A percentile compares a stretch with the other conserved stretches of the same genome.
Conservation (phyloP, 2,888 invertebrate species). For the Thereva unica region DNA sequence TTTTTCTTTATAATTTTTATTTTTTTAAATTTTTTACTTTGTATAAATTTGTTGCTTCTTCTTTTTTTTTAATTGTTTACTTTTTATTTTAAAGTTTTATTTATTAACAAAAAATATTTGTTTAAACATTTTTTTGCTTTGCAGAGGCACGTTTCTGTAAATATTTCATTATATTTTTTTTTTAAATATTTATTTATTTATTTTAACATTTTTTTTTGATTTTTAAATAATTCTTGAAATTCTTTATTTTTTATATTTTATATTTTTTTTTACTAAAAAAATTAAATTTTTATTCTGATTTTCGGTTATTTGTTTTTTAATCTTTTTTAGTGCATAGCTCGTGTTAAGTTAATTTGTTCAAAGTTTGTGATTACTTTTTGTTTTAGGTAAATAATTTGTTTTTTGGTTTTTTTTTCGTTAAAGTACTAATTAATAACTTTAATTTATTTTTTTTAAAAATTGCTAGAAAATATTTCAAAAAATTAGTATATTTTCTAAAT, state of each 20-base stretch:
- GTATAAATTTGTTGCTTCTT: slow-evolving; percentile 34
- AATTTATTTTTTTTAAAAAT: no score
- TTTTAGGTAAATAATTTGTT: slow-evolving; percentile 9
- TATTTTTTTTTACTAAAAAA: background rate
- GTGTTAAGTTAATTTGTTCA: slow-evolving; percentile 1
- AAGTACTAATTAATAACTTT: background rate
- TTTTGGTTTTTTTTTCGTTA: slow-evolving; percentile 1
- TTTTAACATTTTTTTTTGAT: slow-evolving; percentile 10
- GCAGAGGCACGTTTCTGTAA: slow-evolving; percentile 36
- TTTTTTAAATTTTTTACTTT: slow-evolving; percentile 34
- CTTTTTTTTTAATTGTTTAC: slow-evolving; percentile 17
- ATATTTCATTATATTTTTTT: no score
- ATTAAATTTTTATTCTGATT: no score
- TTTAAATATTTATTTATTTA: slow-evolving; percentile 22
- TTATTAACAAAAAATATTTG: slow-evolving; percentile 14
- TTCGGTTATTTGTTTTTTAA: background rate
- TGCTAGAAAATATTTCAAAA: no score
- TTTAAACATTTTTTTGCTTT: slow-evolving; percentile 34
- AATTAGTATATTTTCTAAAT: no score
- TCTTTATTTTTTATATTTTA: background rate
- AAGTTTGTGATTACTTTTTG: background rate
- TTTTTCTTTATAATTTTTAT: slow-evolving; percentile 3
- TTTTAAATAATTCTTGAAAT: slow-evolving; percentile 6
- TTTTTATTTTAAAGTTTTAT: slow-evolving; percentile 2
- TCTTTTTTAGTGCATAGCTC: slow-evolving; percentile 28